Percentiles rank a stretch among this genome's conserved stretches.
These are phyloP conservation scores for Dastarcus helophoroides DNA, from an alignment of 2,888 invertebrate species.

Conservation along the genomic window DNA sequence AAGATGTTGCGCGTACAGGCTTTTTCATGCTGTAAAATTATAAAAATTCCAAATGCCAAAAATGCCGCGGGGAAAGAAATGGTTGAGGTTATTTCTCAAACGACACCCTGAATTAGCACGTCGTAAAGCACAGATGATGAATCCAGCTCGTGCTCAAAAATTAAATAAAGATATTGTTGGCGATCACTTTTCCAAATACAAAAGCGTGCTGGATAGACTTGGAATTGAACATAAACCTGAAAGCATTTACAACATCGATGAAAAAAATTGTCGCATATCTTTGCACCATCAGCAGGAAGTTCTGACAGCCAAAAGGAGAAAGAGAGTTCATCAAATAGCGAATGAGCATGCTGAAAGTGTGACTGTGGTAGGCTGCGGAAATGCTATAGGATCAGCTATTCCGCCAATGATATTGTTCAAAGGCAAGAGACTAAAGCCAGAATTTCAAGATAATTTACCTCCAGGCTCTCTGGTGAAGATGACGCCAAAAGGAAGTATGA, in stretches of 20 bases:
- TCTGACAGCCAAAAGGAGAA: constrained; percentile 19
- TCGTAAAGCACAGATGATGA: constrained; percentile 22
- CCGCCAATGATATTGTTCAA: constrained; percentile 22
- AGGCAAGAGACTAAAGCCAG: constrained; percentile 14
- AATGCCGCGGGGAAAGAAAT: too few species aligned
- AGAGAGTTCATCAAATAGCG: constrained; percentile 21
- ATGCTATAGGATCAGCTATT: constrained; percentile 20
- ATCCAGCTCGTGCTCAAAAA: constrained; percentile 20
- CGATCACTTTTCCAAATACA: constrained; percentile 18
- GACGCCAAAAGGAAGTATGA: constrained; percentile 24
- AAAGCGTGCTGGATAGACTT: constrained; percentile 13
- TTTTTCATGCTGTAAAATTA: too few species aligned
- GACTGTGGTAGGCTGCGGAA: constrained; percentile 22
- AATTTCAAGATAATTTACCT: constrained; percentile 19
- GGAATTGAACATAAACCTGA: constrained; percentile 14
- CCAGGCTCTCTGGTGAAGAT: constrained; percentile 17
- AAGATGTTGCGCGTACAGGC: too few species aligned
- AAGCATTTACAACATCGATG: constrained; percentile 20
- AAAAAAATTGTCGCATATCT: constrained; percentile 21
- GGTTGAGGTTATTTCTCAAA: too few species aligned
- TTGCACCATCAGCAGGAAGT: constrained; percentile 21
- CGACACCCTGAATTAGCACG: too few species aligned
- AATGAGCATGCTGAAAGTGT: constrained; percentile 26
- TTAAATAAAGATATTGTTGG: constrained; percentile 16
- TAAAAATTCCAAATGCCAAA: too few species aligned